These are phyloP conservation scores for Crossocerus cetratus DNA, from an alignment of 2,888 invertebrate species.

Conservation along the genomic window DNA sequence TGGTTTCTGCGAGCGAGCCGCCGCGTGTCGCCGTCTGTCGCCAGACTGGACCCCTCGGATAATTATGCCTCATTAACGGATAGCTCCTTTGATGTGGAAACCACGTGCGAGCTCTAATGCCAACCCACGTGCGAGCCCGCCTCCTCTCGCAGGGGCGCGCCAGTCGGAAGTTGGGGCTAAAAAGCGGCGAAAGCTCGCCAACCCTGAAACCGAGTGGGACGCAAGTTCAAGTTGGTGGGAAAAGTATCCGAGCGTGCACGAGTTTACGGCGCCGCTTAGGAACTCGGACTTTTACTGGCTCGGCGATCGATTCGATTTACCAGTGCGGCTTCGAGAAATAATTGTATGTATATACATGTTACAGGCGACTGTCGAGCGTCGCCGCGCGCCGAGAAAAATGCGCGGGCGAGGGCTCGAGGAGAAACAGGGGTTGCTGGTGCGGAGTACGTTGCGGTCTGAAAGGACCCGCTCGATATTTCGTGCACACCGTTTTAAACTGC, in stretches of 20 bases:
- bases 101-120: slow-evolving; percentile 56
- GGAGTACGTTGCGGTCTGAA: slow-evolving; percentile 55
- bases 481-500: slow-evolving; percentile 43
- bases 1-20: slow-evolving; percentile 26
- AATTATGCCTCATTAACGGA: slow-evolving; percentile 74
- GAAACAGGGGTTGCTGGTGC: slow-evolving; percentile 34
- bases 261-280: no score
- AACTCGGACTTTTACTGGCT: no score
- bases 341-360: no score
- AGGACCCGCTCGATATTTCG: slow-evolving; percentile 64
- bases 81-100: slow-evolving; percentile 69
- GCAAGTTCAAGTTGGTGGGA: no score
- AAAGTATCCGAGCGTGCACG: no score
- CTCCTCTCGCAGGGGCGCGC: background rate
- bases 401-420: slow-evolving; percentile 16
- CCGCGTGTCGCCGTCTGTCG: slow-evolving; percentile 54
- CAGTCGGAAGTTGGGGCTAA: slow-evolving; percentile 17
- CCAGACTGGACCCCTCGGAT: slow-evolving; percentile 52
- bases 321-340: no score
- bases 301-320: no score
- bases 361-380: no score
- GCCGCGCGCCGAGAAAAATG: background rate
- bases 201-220: no score
- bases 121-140: slow-evolving; percentile 17
- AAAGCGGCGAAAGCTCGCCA: background rate